Percentiles rank a stretch among this genome's conserved stretches.
Evolutionary conservation across 2,113 vertebrate genomes (phyloP).

Genomic region (Laterallus jamaicensis): DNA sequence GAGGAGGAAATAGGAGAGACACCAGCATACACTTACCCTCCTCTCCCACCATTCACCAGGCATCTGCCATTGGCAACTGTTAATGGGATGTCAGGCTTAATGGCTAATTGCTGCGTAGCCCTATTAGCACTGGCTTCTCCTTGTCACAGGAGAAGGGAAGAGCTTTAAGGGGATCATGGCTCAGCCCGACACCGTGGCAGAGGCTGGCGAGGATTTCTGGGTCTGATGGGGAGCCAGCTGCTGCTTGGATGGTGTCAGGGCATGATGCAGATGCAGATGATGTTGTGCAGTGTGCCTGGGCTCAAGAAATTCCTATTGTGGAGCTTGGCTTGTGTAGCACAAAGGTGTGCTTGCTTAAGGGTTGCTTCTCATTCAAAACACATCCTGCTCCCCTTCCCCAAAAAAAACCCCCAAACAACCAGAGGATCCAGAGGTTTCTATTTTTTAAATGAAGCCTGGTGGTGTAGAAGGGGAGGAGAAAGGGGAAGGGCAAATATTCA

Average conservation of each 20-base stretch:
- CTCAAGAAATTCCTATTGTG: fast-evolving
- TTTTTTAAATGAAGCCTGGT: not conserved
- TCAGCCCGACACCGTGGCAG: not conserved
- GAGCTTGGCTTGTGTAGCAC: not conserved
- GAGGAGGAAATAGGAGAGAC: not conserved
- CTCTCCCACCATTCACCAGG: not conserved
- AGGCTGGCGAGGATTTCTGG: not conserved
- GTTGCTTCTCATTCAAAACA: not conserved
- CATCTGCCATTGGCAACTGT: not conserved
- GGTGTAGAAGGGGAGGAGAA: not conserved
- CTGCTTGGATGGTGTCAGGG: not conserved
- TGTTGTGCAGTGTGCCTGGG: fast-evolving
- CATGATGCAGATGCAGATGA: fast-evolving
- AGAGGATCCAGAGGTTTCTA: not conserved
- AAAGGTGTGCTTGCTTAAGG: not conserved
- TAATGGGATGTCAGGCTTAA: slow-evolving; percentile 51
- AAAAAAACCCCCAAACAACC: not conserved
- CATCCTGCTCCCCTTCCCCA: too few relatives aligned
- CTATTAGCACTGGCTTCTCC: not conserved
- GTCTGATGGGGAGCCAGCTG: not conserved
- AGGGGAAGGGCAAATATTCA: not conserved
- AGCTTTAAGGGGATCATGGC: not conserved
- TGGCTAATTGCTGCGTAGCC: not conserved
- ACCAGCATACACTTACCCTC: fast-evolving
- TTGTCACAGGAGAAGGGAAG: not conserved